Evolutionary conservation across 2,797 vertebrate genomes (phyloP).

Genomic region (Astyanax mexicanus): DNA sequence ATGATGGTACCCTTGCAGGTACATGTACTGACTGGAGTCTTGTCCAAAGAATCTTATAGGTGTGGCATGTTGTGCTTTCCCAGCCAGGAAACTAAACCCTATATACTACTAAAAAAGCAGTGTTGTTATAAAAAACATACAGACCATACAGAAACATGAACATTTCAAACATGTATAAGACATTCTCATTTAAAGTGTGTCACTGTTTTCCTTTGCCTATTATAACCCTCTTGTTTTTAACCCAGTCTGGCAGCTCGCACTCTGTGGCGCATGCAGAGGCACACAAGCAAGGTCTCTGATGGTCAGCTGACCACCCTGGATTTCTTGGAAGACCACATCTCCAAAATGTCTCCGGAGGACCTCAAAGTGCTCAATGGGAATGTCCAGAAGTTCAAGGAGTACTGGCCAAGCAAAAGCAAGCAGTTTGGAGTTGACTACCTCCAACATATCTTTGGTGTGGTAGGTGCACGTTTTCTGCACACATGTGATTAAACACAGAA

Average conservation of each 20-base stretch:
- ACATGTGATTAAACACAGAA: neutral
- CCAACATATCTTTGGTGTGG: conserved; percentile 90
- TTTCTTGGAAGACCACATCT: conserved; percentile 88
- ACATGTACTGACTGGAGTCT: too few species aligned
- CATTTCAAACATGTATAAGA: too few species aligned
- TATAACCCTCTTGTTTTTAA: neutral
- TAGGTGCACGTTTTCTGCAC: conserved; percentile 61
- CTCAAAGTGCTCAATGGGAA: conserved; percentile 80
- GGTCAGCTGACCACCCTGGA: conserved; percentile 88
- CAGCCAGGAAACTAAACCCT: too few species aligned
- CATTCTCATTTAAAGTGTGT: too few species aligned
- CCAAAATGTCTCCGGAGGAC: conserved; percentile 80
- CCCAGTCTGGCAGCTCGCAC: conserved; percentile 88
- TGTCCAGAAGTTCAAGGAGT: conserved; percentile 82
- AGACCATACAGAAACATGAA: too few species aligned
- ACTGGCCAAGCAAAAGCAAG: conserved; percentile 84
- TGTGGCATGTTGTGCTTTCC: too few species aligned
- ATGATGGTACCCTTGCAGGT: too few species aligned
- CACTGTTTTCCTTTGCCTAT: too few species aligned
- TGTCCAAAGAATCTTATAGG: too few species aligned
- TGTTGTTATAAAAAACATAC: too few species aligned
- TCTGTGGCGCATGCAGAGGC: conserved; percentile 88
- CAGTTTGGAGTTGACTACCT: conserved; percentile 83
- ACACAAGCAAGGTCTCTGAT: conserved; percentile 83
- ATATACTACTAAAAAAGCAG: too few species aligned